Percentiles rank a stretch among this genome's conserved stretches.
These are phyloP conservation scores for Anolis carolinensis DNA, from an alignment of 2,113 vertebrate genomes.

Conservation along the genomic window DNA sequence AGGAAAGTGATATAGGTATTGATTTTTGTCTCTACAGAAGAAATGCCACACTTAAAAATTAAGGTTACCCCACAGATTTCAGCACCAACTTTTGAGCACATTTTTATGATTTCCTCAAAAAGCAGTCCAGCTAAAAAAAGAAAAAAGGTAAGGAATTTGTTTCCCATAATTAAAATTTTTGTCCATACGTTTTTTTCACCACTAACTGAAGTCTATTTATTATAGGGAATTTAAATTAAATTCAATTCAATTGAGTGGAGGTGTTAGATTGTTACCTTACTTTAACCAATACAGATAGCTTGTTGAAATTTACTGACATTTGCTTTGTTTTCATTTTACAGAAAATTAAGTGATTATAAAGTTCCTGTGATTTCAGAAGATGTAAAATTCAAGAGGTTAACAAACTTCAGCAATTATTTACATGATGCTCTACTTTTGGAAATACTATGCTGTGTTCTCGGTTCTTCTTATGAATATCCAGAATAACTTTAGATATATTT, in stretches of 20 bases:
- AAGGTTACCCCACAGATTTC: constrained; percentile 72
- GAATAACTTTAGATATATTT: neutral
- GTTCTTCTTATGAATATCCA: neutral
- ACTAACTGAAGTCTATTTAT: too few relatives aligned
- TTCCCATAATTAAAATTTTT: too few relatives aligned
- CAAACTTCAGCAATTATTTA: neutral
- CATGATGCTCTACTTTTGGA: neutral
- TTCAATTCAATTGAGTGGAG: too few relatives aligned
- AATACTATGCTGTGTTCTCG: neutral
- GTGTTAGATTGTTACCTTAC: neutral
- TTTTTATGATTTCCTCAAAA: constrained; percentile 66
- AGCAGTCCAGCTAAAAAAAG: constrained; percentile 48
- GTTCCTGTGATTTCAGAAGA: neutral
- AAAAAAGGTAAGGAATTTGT: constrained; percentile 51
- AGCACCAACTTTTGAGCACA: constrained; percentile 69
- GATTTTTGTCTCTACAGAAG: constrained; percentile 53
- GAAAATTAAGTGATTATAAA: constrained; percentile 12
- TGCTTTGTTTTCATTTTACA: constrained; percentile 8
- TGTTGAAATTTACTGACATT: neutral
- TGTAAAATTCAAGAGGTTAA: neutral
- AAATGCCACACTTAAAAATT: constrained; percentile 65
- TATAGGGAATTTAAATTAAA: too few relatives aligned
- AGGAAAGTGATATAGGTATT: neutral
- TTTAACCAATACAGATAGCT: neutral
- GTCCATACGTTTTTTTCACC: too few relatives aligned